phyloP scores from a whole-genome alignment of 2,113 vertebrate genomes.

The Nesoenas mayeri region DNA sequence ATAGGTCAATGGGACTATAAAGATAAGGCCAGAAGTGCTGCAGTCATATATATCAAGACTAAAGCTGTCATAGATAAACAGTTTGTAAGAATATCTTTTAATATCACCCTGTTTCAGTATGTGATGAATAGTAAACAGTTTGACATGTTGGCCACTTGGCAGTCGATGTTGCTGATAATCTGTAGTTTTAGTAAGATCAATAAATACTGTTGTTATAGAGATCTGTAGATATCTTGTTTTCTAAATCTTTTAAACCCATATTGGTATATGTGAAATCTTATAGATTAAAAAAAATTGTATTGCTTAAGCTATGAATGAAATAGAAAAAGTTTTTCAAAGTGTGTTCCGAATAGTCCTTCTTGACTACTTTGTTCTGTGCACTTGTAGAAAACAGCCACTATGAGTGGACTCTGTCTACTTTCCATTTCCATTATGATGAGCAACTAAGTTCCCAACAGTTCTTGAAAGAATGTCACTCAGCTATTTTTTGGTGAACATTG shows the following conservation, averaged over 20 bases:
- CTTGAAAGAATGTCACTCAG: neutral
- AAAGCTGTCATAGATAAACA: neutral
- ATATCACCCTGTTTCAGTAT: neutral
- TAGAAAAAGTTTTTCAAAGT: neutral
- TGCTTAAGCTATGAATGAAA: neutral
- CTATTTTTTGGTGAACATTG: neutral
- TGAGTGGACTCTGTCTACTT: neutral
- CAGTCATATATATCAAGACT: neutral
- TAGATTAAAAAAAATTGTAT: neutral
- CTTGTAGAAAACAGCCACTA: neutral
- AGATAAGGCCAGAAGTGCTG: neutral
- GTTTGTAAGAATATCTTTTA: neutral
- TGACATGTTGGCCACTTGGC: neutral
- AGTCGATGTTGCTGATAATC: neutral
- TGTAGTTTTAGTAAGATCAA: neutral
- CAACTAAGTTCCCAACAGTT: neutral
- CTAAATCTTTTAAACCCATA: neutral
- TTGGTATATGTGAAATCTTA: neutral
- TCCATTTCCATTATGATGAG: fast-evolving
- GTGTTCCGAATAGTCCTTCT: neutral
- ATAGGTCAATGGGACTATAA: neutral
- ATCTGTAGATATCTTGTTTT: neutral
- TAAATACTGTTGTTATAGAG: neutral
- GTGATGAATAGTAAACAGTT: neutral
- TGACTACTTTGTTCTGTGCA: neutral